A percentile compares a stretch with the other conserved stretches of the same genome.
Evolutionary conservation across 2,797 vertebrate species (phyloP).

Genomic region (Typhlichthys eigenmanni): DNA sequence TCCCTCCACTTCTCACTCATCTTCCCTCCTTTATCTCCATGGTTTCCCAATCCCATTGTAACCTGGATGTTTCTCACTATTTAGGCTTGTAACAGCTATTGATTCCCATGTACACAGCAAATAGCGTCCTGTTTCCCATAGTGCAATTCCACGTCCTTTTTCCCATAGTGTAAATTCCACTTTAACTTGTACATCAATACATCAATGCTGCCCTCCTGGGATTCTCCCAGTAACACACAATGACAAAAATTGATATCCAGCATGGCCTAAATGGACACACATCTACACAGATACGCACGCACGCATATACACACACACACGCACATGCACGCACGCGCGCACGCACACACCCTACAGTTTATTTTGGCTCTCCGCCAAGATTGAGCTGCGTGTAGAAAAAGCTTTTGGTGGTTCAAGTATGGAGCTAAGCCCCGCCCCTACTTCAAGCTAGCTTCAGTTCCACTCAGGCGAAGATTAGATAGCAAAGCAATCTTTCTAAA

Average conservation of each 20-base stretch:
- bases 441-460: no score
- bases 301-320: conserved; percentile 12
- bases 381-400: no score
- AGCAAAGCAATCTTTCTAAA: no score
- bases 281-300: conserved; percentile 3
- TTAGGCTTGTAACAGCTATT: conserved; percentile 57
- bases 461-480: no score
- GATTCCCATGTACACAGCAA: conserved; percentile 65
- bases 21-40: conserved; percentile 10
- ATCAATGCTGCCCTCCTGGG: conserved; percentile 22
- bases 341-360: background rate
- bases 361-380: no score
- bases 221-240: conserved; percentile 29
- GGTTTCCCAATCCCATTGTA: conserved; percentile 29
- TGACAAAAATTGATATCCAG: conserved; percentile 1
- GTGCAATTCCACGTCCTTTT: conserved; percentile 43
- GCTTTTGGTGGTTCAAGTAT: no score
- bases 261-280: background rate
- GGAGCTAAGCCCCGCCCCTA: no score
- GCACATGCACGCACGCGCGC: background rate
- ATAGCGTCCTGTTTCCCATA: conserved; percentile 42
- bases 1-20: conserved; percentile 8
- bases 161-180: conserved; percentile 42
- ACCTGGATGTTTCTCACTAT: conserved; percentile 55
- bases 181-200: conserved; percentile 64